Evolutionary conservation across 2,797 vertebrate species (phyloP).

Genomic region (Artibeus jamaicensis): DNA sequence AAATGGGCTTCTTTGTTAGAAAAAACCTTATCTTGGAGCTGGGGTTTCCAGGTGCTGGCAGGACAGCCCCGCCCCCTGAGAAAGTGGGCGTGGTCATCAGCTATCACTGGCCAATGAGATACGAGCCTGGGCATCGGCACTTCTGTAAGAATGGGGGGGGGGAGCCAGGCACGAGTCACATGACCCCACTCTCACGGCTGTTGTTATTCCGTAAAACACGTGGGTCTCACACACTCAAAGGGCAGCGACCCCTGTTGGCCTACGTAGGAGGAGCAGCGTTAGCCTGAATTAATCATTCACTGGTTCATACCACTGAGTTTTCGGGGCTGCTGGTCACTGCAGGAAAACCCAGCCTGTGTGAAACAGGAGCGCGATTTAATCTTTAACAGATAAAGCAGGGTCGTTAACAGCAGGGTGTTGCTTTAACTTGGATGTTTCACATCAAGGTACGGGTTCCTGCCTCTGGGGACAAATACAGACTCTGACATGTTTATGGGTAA

Average conservation of each 20-base stretch:
- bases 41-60: neutral
- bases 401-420: neutral
- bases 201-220: neutral
- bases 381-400: neutral
- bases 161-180: neutral
- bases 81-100: neutral
- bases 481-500: neutral
- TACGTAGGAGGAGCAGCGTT: neutral
- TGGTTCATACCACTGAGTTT: neutral
- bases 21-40: neutral
- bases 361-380: neutral
- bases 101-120: neutral
- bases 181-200: neutral
- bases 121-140: neutral
- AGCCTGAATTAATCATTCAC: neutral
- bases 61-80: too few relatives aligned
- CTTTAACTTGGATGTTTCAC: neutral
- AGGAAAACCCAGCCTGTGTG: neutral
- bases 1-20: neutral
- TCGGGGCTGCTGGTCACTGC: neutral
- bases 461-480: neutral
- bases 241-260: neutral
- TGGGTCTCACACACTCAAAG: neutral
- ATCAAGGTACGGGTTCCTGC: neutral
- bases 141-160: neutral